phyloP scores from a whole-genome alignment of 2,797 vertebrate species.

The Chaunax sp. region DNA sequence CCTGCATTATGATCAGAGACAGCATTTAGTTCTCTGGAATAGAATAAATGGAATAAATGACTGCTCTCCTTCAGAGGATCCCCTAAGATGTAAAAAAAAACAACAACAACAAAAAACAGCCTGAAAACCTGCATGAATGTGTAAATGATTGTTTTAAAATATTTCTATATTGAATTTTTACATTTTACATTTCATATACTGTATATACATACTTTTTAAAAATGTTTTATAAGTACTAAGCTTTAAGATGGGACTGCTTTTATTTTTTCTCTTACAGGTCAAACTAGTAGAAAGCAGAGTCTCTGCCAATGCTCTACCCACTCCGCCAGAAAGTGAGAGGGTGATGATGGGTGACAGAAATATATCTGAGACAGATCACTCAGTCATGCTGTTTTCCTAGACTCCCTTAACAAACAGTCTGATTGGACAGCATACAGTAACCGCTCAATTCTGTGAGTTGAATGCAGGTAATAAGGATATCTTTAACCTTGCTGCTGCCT shows the following conservation, averaged over 20 bases:
- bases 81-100: too few species aligned
- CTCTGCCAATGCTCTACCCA: slow-evolving; percentile 30
- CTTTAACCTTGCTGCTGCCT: neutral
- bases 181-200: neutral
- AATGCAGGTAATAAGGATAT: neutral
- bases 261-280: slow-evolving; percentile 17
- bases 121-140: too few species aligned
- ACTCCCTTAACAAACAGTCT: slow-evolving; percentile 29
- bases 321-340: slow-evolving; percentile 34
- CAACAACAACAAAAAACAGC: too few species aligned
- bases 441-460: neutral
- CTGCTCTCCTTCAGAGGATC: too few species aligned
- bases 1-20: too few species aligned
- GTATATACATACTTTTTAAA: too few species aligned
- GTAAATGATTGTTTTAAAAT: too few species aligned
- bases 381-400: slow-evolving; percentile 9
- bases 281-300: slow-evolving; percentile 9
- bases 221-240: too few species aligned
- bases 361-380: slow-evolving; percentile 20
- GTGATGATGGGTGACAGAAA: slow-evolving; percentile 55
- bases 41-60: too few species aligned
- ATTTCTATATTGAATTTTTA: too few species aligned
- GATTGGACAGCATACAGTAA: slow-evolving; percentile 16
- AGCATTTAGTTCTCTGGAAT: too few species aligned
- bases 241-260: too few species aligned